Evolutionary conservation across 2,797 vertebrate genomes (phyloP), one percentile per base, ranked within the genome.

Genomic region (Craterocephalus amniculus): DNA sequence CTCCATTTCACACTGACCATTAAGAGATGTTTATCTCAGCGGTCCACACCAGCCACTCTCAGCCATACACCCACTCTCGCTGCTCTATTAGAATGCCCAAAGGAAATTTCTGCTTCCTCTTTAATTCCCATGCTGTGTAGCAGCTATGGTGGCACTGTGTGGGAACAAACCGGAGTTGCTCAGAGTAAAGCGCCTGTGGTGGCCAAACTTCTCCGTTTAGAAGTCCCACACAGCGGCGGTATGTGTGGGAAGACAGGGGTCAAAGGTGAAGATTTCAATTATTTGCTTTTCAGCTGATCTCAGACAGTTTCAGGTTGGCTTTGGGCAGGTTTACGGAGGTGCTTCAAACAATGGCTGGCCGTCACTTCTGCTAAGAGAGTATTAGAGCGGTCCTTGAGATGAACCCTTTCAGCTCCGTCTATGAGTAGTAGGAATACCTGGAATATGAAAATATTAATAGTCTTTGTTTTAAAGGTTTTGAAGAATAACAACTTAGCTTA

Each of bases 101-200:
- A 71, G 61, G 73, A 74, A 68, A 40, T 55, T 61, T 78, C 40
- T 31, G 69, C 63, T 60, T 43, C 58, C 61, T 69, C 79, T 87
- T 70, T 66, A 66, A 78, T 79, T 68, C 75, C 48, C 14, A 48
- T 45, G 62, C 64, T 34, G 63, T 34, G 58, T 57, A 52, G 67
- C 76, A 81, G 62, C 67, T 26, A 36, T 36, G 1, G 66, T 67
- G 72, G 58, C 75, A 35, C 36, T 80, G 84, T 78, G 86, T 89
- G 82, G 88, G 82, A 89, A 82, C 79, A 84, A 55, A 72, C 80
- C 64, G 78, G 61, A 85, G 78, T 56, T 51, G 74, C 67, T 10
- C 9, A 67, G 78, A 78, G 79, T 59, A 63, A 63, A 12, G 75
- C 73, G 64, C 83, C 76, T 27, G 72, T 3, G 26, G 69, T 63